These are phyloP conservation scores for Drosophila bocki DNA, from an alignment of 1,140 invertebrate genomes.

Conservation along the genomic window DNA sequence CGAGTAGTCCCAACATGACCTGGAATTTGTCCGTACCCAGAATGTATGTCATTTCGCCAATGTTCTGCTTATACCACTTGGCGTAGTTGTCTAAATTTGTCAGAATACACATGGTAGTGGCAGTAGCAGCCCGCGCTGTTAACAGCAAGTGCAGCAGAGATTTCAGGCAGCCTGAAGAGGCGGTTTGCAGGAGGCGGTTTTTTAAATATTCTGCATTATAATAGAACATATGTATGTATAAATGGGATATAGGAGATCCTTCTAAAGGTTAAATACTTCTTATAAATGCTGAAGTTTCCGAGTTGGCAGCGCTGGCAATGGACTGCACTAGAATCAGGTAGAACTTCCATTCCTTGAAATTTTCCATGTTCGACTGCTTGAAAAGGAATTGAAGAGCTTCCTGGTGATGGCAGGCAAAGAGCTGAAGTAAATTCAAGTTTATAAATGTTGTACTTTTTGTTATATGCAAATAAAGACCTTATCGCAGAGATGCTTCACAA, in stretches of 20 bases:
- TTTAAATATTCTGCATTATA: constrained; percentile 64
- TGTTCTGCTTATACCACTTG: constrained; percentile 80
- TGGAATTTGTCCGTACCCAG: constrained; percentile 70
- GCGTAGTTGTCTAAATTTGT: constrained; percentile 77
- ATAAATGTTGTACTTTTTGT: not conserved
- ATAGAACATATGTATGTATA: not conserved
- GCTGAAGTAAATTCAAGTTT: constrained; percentile 24
- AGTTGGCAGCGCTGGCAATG: constrained; percentile 37
- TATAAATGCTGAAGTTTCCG: constrained; percentile 45
- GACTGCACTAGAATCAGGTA: constrained; percentile 74
- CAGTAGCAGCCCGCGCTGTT: constrained; percentile 63
- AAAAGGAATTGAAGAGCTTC: constrained; percentile 63
- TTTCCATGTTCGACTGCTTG: constrained; percentile 48
- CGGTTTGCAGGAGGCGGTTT: constrained; percentile 56
- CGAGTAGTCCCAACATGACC: constrained; percentile 47
- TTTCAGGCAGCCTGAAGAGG: constrained; percentile 40
- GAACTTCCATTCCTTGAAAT: constrained; percentile 73
- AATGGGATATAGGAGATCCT: not conserved
- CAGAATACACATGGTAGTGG: constrained; percentile 62
- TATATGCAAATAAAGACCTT: constrained; percentile 34
- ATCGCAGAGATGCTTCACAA: constrained; percentile 56
- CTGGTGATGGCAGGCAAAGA: constrained; percentile 40
- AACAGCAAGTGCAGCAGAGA: constrained; percentile 67
- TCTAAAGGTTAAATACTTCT: constrained; percentile 46
- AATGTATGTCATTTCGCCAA: constrained; percentile 77